Conservation (phyloP, 2,888 invertebrate genomes). For the Parascotia fuliginaria region DNA sequence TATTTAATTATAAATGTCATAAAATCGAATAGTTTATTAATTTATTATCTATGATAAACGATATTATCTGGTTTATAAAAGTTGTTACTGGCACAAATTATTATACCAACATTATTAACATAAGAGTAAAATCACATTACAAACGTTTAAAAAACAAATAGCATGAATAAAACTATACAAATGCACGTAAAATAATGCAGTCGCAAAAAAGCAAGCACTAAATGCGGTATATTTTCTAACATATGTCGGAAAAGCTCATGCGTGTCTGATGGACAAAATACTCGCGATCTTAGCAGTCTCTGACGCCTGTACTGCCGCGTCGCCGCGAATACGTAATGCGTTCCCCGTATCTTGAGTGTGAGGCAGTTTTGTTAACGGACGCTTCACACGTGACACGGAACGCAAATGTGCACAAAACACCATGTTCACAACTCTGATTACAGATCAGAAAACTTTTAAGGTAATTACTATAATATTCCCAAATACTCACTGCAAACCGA, state of each 20-base stretch:
- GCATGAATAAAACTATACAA: too few relatives aligned
- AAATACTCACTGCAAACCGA: conserved; percentile 17
- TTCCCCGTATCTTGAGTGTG: conserved; percentile 30
- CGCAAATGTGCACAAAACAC: conserved; percentile 29
- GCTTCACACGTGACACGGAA: conserved; percentile 42
- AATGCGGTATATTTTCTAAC: conserved; percentile 26
- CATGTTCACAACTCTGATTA: conserved; percentile 26
- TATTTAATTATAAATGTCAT: too few relatives aligned
- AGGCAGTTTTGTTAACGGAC: conserved; percentile 45
- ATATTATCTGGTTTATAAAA: too few relatives aligned
- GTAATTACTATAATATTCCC: conserved; percentile 28
- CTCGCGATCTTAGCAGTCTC: conserved; percentile 33
- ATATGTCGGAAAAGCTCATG: conserved; percentile 25
- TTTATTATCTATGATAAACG: too few relatives aligned
- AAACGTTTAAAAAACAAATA: too few relatives aligned
- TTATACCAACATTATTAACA: too few relatives aligned
- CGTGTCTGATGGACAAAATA: conserved; percentile 42
- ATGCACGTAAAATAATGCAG: too few relatives aligned
- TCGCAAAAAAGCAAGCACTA: conserved; percentile 1
- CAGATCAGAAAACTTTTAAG: conserved; percentile 22
- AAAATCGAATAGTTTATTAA: too few relatives aligned
- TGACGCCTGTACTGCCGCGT: conserved; percentile 26
- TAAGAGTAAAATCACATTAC: too few relatives aligned
- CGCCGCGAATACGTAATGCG: conserved; percentile 43
- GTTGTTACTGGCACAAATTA: too few relatives aligned